Conservation (phyloP, 2,797 vertebrate species). For the Poecilia velifera region DNA sequence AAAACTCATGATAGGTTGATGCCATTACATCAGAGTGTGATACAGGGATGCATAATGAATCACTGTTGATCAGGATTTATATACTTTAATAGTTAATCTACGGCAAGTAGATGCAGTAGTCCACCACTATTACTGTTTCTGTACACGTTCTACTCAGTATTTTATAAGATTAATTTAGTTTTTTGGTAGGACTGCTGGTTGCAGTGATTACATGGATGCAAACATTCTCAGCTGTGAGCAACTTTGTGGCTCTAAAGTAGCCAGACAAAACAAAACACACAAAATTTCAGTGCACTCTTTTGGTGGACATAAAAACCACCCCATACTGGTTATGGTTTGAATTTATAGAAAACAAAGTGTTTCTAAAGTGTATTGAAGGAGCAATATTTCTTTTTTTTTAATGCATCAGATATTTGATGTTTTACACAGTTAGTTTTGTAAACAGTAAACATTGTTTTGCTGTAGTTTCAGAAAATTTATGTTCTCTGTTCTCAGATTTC, state of each 20-base stretch:
- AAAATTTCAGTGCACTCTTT: not conserved
- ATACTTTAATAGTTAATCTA: too few relatives aligned
- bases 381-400: not conserved
- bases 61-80: not conserved
- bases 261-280: not conserved
- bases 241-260: not conserved
- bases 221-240: not conserved
- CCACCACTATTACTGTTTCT: not conserved
- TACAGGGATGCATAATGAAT: not conserved
- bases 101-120: not conserved
- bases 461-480: not conserved
- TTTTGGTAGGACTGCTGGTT: not conserved
- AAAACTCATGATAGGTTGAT: not conserved
- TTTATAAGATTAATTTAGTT: not conserved
- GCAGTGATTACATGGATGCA: not conserved
- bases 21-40: not conserved
- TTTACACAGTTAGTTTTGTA: not conserved
- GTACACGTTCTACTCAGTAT: not conserved
- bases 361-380: not conserved
- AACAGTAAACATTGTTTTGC: not conserved
- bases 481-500: constrained; percentile 70
- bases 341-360: not conserved
- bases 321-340: not conserved
- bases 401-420: not conserved
- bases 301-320: not conserved